These are phyloP conservation scores for Lasioglossum lativentre DNA, from an alignment of 2,888 invertebrate genomes.

Conservation along the genomic window DNA sequence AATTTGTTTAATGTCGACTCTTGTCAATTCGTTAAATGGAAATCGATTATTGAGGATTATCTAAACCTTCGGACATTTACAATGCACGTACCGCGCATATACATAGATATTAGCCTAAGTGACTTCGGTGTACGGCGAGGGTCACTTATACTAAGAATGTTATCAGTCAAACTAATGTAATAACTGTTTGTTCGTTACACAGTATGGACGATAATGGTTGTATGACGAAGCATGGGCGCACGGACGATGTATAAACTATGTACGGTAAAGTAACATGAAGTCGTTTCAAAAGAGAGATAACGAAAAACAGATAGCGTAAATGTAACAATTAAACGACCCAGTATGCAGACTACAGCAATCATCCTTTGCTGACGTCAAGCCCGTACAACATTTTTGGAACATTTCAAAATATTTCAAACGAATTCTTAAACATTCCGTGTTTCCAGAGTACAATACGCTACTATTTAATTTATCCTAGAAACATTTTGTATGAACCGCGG, in stretches of 20 bases:
- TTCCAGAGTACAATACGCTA: neutral
- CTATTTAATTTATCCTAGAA: neutral
- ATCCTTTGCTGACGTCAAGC: neutral
- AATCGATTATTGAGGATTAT: neutral
- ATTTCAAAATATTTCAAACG: neutral
- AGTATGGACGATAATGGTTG: neutral
- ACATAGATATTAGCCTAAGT: slow-evolving; percentile 1
- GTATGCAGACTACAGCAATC: neutral
- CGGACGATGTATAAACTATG: too few species aligned
- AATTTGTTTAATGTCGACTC: slow-evolving; percentile 1
- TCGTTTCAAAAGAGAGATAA: neutral
- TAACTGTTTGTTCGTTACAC: neutral
- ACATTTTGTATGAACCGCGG: neutral
- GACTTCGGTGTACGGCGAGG: neutral
- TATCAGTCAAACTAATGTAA: neutral
- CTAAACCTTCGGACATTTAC: slow-evolving; percentile 2
- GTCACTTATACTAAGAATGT: neutral
- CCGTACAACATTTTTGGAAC: neutral
- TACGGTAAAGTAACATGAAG: neutral
- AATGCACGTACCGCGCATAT: neutral
- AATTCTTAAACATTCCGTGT: neutral
- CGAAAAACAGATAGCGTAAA: neutral
- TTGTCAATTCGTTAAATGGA: neutral
- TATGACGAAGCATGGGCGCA: neutral
- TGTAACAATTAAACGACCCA: neutral